A percentile compares a stretch with the other conserved stretches of the same genome.
Evolutionary conservation across 2,113 vertebrate genomes (phyloP).

Genomic region (Tenebrosternarchus preto): DNA sequence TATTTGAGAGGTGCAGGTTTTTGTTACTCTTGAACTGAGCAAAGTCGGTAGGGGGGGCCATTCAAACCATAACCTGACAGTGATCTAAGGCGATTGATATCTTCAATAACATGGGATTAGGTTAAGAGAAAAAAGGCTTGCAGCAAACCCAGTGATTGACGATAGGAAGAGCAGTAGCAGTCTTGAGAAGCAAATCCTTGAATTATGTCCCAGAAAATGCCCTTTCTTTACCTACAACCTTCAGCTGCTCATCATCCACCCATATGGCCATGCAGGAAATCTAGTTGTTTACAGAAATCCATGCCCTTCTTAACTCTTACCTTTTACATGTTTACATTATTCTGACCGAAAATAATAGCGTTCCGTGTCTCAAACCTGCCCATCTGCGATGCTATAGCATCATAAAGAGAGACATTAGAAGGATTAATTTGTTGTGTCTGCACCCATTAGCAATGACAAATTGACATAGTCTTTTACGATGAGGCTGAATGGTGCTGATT

Average conservation of each 20-base stretch:
- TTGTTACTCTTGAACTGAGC: slow-evolving; percentile 55
- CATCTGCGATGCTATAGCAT: not conserved
- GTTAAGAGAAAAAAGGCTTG: slow-evolving; percentile 28
- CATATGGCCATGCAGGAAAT: not conserved
- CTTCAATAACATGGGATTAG: slow-evolving; percentile 50
- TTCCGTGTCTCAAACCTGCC: not conserved
- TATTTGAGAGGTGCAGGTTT: slow-evolving; percentile 54
- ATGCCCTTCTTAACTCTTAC: not conserved
- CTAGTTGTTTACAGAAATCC: not conserved
- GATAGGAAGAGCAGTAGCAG: slow-evolving; percentile 41
- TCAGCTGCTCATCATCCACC: not conserved
- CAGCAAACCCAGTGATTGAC: slow-evolving; percentile 54
- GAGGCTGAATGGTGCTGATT: slow-evolving; percentile 42
- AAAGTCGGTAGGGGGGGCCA: slow-evolving; percentile 47
- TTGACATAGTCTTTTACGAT: slow-evolving; percentile 37
- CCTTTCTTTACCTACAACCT: slow-evolving; percentile 9
- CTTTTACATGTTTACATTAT: too few species aligned
- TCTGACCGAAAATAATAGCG: not conserved
- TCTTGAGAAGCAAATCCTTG: slow-evolving; percentile 29
- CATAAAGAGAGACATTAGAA: slow-evolving; percentile 46
- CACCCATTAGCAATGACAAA: slow-evolving; percentile 52
- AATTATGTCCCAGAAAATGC: not conserved
- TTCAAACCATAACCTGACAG: slow-evolving; percentile 36
- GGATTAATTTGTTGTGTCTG: slow-evolving; percentile 57
- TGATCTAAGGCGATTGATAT: slow-evolving; percentile 54